Evolutionary conservation across 2,113 vertebrate species (phyloP).

Genomic region (Edolisoma coerulescens): DNA sequence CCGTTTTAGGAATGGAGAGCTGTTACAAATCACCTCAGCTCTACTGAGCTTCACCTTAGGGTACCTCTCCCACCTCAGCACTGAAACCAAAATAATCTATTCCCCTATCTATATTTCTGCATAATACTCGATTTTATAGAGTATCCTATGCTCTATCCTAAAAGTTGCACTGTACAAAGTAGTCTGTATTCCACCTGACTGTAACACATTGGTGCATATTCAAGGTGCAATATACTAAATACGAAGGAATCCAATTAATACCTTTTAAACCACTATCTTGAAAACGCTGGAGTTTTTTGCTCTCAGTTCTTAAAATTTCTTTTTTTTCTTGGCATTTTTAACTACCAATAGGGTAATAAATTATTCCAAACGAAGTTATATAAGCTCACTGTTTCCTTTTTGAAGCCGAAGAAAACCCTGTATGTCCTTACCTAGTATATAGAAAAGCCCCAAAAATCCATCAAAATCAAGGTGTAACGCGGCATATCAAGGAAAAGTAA

Average conservation of each 20-base stretch:
- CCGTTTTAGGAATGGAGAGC: neutral
- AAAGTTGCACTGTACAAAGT: neutral
- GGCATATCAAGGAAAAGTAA: neutral
- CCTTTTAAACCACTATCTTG: neutral
- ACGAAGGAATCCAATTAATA: neutral
- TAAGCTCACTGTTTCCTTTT: neutral
- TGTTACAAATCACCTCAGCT: neutral
- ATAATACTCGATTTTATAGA: neutral
- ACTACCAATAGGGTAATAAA: neutral
- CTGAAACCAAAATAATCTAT: neutral
- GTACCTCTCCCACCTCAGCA: neutral
- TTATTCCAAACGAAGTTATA: neutral
- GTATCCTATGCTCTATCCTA: fast-evolving
- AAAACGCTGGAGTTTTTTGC: neutral
- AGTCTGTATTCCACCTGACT: neutral
- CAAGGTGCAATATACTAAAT: neutral
- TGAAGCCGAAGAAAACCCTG: neutral
- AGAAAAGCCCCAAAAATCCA: neutral
- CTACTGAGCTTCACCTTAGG: neutral
- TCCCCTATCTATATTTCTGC: neutral
- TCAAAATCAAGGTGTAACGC: neutral
- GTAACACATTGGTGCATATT: neutral
- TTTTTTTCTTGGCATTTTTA: neutral
- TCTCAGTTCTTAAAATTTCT: neutral
- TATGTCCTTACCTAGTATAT: neutral